Evolutionary conservation across 2,888 invertebrate species (phyloP).

Genomic region (Thysanoteuthis rhombus): DNA sequence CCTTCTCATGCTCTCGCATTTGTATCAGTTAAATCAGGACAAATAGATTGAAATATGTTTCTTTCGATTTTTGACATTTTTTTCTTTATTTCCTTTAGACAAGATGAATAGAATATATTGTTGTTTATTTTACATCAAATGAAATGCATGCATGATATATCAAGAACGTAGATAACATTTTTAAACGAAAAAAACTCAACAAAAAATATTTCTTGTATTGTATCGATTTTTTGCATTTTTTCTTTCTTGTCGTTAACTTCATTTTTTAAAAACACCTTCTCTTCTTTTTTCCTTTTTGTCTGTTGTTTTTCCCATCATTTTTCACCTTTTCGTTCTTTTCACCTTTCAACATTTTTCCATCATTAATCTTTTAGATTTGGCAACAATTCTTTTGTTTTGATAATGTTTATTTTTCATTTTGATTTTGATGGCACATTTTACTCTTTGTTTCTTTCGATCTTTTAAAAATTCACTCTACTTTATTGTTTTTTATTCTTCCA

Average conservation of each 20-base stretch:
- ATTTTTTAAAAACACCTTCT: not conserved
- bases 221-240: not conserved
- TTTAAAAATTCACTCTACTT: too few species aligned
- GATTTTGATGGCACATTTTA: too few species aligned
- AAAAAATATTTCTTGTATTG: conserved; percentile 30
- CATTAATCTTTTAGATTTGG: not conserved
- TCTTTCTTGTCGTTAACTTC: not conserved
- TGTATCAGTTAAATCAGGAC: not conserved
- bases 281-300: not conserved
- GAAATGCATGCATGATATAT: conserved; percentile 26
- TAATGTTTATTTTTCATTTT: not conserved
- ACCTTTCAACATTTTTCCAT: not conserved
- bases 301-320: not conserved
- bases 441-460: too few species aligned
- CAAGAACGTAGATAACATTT: conserved; percentile 29
- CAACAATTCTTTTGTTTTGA: not conserved
- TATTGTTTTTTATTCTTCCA: too few species aligned
- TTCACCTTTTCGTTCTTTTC: not conserved
- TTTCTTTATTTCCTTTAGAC: conserved; percentile 1
- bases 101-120: not conserved
- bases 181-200: conserved; percentile 29
- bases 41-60: not conserved
- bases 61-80: not conserved
- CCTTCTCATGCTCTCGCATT: not conserved
- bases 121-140: conserved; percentile 22